Evolutionary conservation across 2,888 invertebrate genomes (phyloP).

Genomic region (Hoplodrina blanda): DNA sequence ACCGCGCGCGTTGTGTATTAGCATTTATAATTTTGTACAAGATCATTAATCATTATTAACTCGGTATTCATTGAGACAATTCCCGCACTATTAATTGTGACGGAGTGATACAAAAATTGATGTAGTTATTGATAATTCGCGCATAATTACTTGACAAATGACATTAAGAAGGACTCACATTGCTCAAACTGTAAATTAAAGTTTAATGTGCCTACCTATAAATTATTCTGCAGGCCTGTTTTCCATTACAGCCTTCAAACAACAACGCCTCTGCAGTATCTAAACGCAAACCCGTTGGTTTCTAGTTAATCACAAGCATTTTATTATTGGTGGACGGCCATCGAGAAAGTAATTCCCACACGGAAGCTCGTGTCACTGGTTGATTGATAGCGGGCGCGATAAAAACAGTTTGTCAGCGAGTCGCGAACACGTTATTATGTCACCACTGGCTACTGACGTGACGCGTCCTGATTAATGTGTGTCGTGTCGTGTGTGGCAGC

Average conservation of each 20-base stretch:
- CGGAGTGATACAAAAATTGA: conserved; percentile 59
- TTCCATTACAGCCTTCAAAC: conserved; percentile 39
- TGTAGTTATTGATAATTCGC: conserved; percentile 49
- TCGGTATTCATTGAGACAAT: conserved; percentile 73
- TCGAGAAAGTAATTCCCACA: conserved; percentile 80
- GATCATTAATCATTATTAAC: conserved; percentile 81
- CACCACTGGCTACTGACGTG: conserved; percentile 77
- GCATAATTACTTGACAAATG: conserved; percentile 43
- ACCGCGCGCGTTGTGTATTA: conserved; percentile 72
- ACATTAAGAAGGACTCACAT: conserved; percentile 31
- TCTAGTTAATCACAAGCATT: conserved; percentile 56
- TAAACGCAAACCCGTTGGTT: conserved; percentile 51
- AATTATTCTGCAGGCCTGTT: conserved; percentile 21
- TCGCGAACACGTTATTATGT: conserved; percentile 86
- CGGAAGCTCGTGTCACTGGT: conserved; percentile 83
- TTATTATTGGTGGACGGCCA: conserved; percentile 62
- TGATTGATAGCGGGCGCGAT: conserved; percentile 84
- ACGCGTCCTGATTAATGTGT: conserved; percentile 84
- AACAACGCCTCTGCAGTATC: conserved; percentile 29
- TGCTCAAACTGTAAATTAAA: conserved; percentile 28
- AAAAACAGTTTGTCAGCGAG: conserved; percentile 84
- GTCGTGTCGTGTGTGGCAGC: conserved; percentile 72
- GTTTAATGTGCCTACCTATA: conserved; percentile 20
- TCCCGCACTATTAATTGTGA: conserved; percentile 61
- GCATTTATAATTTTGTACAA: conserved; percentile 78